Evolutionary conservation across 2,113 vertebrate genomes (phyloP).

Genomic region (Laticauda laticaudata): DNA sequence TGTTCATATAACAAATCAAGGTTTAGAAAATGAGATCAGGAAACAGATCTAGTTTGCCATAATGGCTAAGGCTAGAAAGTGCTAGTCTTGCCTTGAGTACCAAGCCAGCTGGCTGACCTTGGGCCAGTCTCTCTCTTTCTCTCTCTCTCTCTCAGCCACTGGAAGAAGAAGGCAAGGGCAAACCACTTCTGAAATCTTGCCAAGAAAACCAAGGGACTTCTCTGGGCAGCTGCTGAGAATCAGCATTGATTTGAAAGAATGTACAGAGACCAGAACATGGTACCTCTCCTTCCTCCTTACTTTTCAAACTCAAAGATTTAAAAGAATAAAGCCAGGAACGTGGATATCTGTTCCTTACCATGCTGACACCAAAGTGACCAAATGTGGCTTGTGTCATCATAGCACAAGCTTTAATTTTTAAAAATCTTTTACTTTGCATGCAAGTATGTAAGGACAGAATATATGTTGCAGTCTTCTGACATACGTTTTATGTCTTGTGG

Average conservation of each 20-base stretch:
- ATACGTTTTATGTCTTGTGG: background rate
- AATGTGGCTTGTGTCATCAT: background rate
- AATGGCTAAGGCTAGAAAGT: background rate
- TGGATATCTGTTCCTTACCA: background rate
- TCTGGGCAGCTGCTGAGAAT: background rate
- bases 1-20: background rate
- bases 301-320: background rate
- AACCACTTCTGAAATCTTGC: background rate
- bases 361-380: background rate
- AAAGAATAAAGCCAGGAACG: background rate
- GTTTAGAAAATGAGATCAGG: background rate
- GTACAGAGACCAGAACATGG: background rate
- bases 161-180: background rate
- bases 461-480: background rate
- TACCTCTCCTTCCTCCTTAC: background rate
- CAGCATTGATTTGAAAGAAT: background rate
- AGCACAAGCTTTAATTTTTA: background rate
- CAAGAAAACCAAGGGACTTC: background rate
- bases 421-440: background rate
- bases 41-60: background rate
- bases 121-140: background rate
- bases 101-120: background rate
- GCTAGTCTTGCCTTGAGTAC: background rate
- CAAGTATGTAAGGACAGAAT: background rate
- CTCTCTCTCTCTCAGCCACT: background rate